Conservation (phyloP, 2,888 invertebrate genomes). For the Coenonympha glycerion region DNA sequence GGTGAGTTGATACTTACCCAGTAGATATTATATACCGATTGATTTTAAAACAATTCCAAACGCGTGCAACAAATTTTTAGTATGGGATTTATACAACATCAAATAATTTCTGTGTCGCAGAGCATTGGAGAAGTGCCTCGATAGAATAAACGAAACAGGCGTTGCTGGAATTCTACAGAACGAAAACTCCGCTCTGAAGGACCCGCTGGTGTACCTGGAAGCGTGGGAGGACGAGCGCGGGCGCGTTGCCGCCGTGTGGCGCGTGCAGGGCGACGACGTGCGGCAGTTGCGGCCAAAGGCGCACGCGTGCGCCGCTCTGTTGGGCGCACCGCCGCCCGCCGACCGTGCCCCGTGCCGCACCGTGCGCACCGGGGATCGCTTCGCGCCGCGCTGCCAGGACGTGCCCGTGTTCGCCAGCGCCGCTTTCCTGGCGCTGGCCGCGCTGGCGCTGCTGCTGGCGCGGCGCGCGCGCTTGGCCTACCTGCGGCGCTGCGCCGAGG, state of each 20-base stretch:
- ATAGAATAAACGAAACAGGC: not conserved
- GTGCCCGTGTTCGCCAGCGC: conserved; percentile 82
- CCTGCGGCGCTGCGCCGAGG: conserved; percentile 28
- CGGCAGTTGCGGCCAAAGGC: not conserved
- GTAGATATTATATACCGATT: too few species aligned
- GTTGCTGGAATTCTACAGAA: not conserved
- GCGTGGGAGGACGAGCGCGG: not conserved
- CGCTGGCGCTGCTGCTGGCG: conserved; percentile 58
- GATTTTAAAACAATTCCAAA: not conserved
- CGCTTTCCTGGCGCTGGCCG: conserved; percentile 64
- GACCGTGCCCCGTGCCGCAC: conserved; percentile 14
- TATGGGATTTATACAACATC: too few species aligned
- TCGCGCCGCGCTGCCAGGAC: conserved; percentile 79
- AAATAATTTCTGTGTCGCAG: too few species aligned
- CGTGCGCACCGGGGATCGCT: conserved; percentile 48
- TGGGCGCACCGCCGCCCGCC: not conserved
- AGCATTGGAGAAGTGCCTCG: not conserved
- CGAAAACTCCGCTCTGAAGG: not conserved
- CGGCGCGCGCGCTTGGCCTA: conserved; percentile 70
- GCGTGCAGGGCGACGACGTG: not conserved
- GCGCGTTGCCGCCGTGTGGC: not conserved
- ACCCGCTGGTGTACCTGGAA: not conserved
- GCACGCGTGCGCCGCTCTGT: not conserved
- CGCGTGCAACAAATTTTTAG: too few species aligned
- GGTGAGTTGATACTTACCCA: not conserved